Percentiles rank a stretch among this genome's conserved stretches.
Evolutionary conservation across 1,140 invertebrate species (phyloP).

Genomic region (Lordiphosa clarofinis): DNA sequence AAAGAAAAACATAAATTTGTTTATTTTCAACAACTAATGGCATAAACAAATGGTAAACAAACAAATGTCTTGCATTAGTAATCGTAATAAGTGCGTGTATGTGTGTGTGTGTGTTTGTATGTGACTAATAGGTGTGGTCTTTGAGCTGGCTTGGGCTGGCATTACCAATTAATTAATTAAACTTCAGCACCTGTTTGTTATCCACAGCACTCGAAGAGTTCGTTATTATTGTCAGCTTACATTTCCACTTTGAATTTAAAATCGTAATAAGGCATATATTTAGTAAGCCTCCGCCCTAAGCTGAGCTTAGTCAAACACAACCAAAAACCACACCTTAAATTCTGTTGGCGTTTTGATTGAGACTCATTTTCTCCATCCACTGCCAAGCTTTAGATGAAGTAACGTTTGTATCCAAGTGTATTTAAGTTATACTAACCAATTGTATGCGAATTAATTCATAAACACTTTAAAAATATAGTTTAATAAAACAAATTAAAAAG

Average conservation of each 20-base stretch:
- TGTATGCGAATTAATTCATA: conserved; percentile 14
- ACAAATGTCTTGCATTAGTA: conserved; percentile 25
- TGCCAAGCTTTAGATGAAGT: background rate
- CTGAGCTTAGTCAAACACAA: conserved; percentile 38
- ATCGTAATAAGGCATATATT: background rate
- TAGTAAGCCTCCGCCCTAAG: conserved; percentile 30
- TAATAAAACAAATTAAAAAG: conserved; percentile 61
- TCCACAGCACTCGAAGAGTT: background rate
- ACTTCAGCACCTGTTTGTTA: background rate
- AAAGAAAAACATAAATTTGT: conserved; percentile 34
- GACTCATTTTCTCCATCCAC: too few species aligned
- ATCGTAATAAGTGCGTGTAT: conserved; percentile 21
- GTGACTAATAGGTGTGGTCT: conserved; percentile 53
- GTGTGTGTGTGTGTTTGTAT: conserved; percentile 8
- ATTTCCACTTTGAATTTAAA: too few species aligned
- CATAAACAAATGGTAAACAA: conserved; percentile 42
- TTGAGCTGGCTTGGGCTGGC: conserved; percentile 9
- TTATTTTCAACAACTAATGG: conserved; percentile 47
- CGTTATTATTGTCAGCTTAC: background rate
- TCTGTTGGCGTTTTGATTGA: background rate
- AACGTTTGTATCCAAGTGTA: background rate
- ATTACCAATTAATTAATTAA: conserved; percentile 7
- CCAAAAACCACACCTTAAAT: conserved; percentile 67
- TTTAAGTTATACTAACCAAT: conserved; percentile 5
- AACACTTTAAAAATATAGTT: conserved; percentile 34